Conservation (phyloP, 2,113 vertebrate species). For the Patagioenas fasciata region DNA sequence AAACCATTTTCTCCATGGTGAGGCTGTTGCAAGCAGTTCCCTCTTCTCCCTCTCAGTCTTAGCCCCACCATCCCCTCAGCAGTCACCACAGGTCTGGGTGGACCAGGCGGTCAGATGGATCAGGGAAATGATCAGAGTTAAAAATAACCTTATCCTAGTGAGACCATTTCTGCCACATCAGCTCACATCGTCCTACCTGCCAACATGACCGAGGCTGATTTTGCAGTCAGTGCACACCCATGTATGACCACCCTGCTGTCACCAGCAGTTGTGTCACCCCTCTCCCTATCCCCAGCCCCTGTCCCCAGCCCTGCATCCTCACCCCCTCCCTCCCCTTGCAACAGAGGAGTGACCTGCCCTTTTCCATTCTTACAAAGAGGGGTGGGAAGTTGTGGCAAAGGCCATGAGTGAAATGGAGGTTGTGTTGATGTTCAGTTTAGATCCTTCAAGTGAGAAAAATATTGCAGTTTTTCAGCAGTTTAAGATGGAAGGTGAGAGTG, state of each 20-base stretch:
- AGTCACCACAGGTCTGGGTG: background rate
- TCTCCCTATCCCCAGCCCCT: background rate
- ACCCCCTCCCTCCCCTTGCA: background rate
- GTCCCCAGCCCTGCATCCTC: background rate
- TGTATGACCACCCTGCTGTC: background rate
- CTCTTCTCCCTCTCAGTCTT: background rate
- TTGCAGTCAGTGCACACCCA: background rate
- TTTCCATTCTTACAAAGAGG: background rate
- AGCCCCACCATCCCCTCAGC: background rate
- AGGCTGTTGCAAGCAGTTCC: background rate
- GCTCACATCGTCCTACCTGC: background rate
- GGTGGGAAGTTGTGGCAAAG: background rate
- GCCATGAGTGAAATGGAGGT: background rate
- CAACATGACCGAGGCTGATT: background rate
- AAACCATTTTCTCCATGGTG: rapidly evolving
- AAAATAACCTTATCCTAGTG: background rate
- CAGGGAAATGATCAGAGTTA: background rate
- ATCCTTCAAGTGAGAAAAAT: background rate
- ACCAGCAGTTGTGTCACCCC: background rate
- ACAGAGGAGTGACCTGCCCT: background rate
- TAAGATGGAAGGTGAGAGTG: background rate
- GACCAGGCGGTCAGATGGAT: background rate
- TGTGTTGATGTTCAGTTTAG: background rate
- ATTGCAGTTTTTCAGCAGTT: background rate
- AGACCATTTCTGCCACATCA: background rate